These are phyloP conservation scores for Scomber scombrus DNA, from an alignment of 2,113 vertebrate species.

Conservation along the genomic window DNA sequence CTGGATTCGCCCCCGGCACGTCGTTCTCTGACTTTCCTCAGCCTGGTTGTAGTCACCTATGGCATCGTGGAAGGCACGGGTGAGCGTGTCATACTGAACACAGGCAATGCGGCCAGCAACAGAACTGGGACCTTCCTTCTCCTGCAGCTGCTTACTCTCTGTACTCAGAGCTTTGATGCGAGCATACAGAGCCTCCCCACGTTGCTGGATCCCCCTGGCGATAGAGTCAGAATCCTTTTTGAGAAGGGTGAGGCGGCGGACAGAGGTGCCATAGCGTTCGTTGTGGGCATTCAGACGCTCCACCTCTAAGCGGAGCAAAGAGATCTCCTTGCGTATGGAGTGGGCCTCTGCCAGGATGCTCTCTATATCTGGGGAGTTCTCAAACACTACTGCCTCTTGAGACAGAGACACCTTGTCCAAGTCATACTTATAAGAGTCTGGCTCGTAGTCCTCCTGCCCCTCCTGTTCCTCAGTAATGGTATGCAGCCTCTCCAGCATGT, in stretches of 20 bases:
- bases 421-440: constrained; percentile 54
- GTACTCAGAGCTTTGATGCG: constrained; percentile 85
- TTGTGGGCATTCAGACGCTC: constrained; percentile 86
- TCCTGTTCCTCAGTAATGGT: constrained; percentile 82
- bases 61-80: constrained; percentile 82
- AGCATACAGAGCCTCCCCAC: constrained; percentile 83
- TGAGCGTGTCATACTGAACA: constrained; percentile 85
- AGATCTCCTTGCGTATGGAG: constrained; percentile 86
- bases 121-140: constrained; percentile 79
- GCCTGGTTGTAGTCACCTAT: constrained; percentile 89
- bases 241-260: constrained; percentile 89
- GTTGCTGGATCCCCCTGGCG: constrained; percentile 88
- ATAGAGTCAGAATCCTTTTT: constrained; percentile 91
- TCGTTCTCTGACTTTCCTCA: constrained; percentile 88
- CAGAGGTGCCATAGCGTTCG: constrained; percentile 88
- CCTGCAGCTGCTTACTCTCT: constrained; percentile 77
- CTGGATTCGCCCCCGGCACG: constrained; percentile 90
- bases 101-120: constrained; percentile 85
- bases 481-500: constrained; percentile 87
- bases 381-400: constrained; percentile 84
- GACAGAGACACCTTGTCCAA: constrained; percentile 64
- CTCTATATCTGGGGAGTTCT: constrained; percentile 85
- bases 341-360: constrained; percentile 86
- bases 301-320: constrained; percentile 85
- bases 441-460: constrained; percentile 65